Evolutionary conservation across 1,140 invertebrate genomes (phyloP), one percentile per base, ranked within the genome.

Genomic region (Charaxes varanes): DNA sequence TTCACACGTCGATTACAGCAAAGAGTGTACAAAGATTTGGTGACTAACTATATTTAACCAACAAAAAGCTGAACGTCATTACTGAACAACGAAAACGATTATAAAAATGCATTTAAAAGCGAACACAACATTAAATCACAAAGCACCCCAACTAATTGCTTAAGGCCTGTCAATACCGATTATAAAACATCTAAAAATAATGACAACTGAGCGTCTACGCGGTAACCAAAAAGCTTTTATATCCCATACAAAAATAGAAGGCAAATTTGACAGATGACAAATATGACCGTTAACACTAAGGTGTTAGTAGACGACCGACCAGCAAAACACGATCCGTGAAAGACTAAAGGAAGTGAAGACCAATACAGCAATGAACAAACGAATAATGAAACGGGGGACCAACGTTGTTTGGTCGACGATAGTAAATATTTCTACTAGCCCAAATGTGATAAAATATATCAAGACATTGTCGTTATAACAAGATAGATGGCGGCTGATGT

Each of bases 181-280:
- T 68, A 71, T 64, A 61, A 70, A 68, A 57, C 42, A 70, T 62
- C 68, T 64, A 69, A 71, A 78, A 77, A 74, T 78, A 78, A 74
- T 77, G 65, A 72, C 72, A 68, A 74, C 61, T 53, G 43, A 61
- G 36, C 53, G 62, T 64, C 62, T 35, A 62, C 42, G 55, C 52
- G 54, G 62, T 65, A 64, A 66, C 68, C 64, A 58, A 53, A 68
- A 74, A 71, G 62, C 77, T 81, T 81, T 81, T 71, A 81, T 72
- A 72, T 53, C 61, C 62, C 67, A 61, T 55, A 76, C 67, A 46
- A 59, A 78, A 82, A 82, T 82, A 82, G 68, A 78, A 69, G 70
- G 62, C 58, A 74, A 82, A 79, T 79, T n/a, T 82, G 78, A 82
- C 78, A 78, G 74, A 79, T 82, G 78, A 82, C 78, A 82, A 82